A percentile compares a stretch with the other conserved stretches of the same genome.
These are phyloP conservation scores for Rana temporaria DNA, from an alignment of 2,113 vertebrate genomes.

Conservation along the genomic window DNA sequence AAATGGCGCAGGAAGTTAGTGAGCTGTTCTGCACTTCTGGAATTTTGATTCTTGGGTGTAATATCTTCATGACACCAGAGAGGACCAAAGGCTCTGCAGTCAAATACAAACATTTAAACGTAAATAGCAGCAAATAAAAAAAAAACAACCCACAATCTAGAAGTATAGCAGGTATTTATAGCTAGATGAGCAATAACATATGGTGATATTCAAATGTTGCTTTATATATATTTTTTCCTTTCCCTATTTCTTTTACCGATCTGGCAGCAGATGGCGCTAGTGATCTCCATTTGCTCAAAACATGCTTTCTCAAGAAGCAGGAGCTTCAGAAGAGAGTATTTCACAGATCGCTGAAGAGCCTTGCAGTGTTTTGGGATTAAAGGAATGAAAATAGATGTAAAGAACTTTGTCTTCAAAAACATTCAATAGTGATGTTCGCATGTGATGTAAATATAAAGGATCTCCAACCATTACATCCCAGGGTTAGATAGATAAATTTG, in stretches of 20 bases:
- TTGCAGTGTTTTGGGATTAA: background rate
- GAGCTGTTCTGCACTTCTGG: conserved; percentile 94
- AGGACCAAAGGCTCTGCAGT: conserved; percentile 90
- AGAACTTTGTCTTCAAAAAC: background rate
- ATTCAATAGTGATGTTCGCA: background rate
- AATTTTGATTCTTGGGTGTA: conserved; percentile 96
- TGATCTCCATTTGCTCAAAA: background rate
- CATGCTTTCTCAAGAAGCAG: background rate
- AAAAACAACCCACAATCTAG: no score
- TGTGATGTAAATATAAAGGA: no score
- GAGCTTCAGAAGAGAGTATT: background rate
- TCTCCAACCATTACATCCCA: no score
- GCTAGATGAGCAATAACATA: no score
- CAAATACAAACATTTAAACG: background rate
- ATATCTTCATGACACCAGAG: conserved; percentile 99
- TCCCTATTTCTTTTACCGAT: no score
- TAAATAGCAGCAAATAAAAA: no score
- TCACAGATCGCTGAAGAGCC: background rate
- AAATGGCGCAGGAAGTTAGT: conserved; percentile 94
- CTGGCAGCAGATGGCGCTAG: background rate
- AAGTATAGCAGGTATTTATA: no score
- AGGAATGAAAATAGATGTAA: no score
- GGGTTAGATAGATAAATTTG: no score
- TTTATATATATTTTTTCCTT: no score
- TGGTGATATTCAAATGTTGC: no score